Evolutionary conservation across 2,888 invertebrate genomes (phyloP), one percentile per base, ranked within the genome.

Genomic region (Ethmia dodecea): DNA sequence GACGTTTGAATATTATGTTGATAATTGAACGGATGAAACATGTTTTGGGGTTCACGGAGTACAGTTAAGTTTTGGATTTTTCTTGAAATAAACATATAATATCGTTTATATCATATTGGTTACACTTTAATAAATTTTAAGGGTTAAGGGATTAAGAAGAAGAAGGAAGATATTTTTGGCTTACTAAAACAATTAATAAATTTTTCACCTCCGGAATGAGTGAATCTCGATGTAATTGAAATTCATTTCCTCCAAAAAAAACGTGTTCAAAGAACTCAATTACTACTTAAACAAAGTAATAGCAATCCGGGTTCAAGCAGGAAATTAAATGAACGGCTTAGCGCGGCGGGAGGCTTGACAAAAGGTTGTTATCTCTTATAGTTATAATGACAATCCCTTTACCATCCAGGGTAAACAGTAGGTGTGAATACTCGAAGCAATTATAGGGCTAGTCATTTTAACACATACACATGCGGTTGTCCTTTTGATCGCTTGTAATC

Each of bases 251-350:
- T 68, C 47, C 49, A 56, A n/a, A 70, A 76, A 79, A 76, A 75
- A 67, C 68, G 63, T 70, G 68, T 65, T 66, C 66, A 78, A 78
- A 81, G 73, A 79, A 78, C 77, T 74, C 75, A 71, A 81, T 77
- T 78, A 78, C 75, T 70, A 74, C 71, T 79, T 75, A 77, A 81
- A 79, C 81, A 78, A 80, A 79, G 77, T 74, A 73, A 73, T 66
- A 60, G 70, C 71, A 62, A 74, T 77, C 61, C 69, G 64, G 67
- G 73, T 62, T 73, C 57, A 59, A 68, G 26, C 26, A 81, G 86
- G 86, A 86, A 84, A 83, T 86, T 86, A 84, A 83, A 74, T 65
- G 75, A 75, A 74, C 66, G 69, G 72, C 69, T 75, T 75, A 78
- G 66, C 70, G 68, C 54, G 59, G n/a, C n/a, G 60, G 57, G 62